Conservation (phyloP, 1,140 invertebrate genomes). For the Lamellibrachia luymesi region DNA sequence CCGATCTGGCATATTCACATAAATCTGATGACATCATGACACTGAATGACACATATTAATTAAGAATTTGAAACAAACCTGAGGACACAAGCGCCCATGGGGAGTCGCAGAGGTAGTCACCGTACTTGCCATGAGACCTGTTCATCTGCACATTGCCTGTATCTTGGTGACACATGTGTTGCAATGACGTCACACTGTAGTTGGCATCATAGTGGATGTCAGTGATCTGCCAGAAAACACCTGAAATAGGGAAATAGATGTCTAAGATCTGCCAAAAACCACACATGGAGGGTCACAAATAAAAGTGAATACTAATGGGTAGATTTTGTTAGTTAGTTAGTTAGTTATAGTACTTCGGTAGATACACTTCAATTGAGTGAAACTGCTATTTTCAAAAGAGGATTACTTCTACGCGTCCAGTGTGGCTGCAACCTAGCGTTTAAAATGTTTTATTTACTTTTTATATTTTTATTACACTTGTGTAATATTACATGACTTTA, state of each 20-base stretch:
- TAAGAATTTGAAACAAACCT: not conserved
- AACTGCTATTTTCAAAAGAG: too few species aligned
- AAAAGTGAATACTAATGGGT: too few species aligned
- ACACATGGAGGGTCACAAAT: not conserved
- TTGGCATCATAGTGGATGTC: conserved; percentile 83
- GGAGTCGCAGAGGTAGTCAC: conserved; percentile 84
- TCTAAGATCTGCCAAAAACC: not conserved
- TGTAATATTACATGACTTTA: too few species aligned
- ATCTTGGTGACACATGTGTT: conserved; percentile 7
- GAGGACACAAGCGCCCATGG: conserved; percentile 76
- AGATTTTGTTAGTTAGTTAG: too few species aligned
- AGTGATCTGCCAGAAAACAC: conserved; percentile 89
- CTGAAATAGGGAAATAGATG: conserved; percentile 58
- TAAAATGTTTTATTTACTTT: too few species aligned
- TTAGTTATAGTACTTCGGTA: too few species aligned
- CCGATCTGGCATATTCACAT: too few species aligned
- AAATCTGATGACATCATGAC: not conserved
- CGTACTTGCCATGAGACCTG: conserved; percentile 63
- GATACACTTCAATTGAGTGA: too few species aligned
- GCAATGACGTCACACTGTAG: conserved; percentile 61
- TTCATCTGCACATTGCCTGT: not conserved
- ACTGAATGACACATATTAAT: not conserved
- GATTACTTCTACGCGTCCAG: too few species aligned
- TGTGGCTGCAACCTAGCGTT: too few species aligned
- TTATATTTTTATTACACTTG: too few species aligned